phyloP scores from a whole-genome alignment of 2,113 vertebrate species.

The Corythornis madagascariensis region DNA sequence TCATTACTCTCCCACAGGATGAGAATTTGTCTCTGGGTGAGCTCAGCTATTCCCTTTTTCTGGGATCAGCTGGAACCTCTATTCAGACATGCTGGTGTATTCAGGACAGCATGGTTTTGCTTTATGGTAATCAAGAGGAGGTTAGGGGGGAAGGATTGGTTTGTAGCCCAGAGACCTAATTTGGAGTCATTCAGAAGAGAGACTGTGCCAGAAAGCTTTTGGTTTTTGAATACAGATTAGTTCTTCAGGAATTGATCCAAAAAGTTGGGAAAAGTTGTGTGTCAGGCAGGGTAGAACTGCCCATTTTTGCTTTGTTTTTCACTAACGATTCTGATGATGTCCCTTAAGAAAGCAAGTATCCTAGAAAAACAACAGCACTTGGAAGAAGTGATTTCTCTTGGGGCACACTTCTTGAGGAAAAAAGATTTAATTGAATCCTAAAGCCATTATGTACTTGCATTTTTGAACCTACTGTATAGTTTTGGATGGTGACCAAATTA shows the following conservation, averaged over 20 bases:
- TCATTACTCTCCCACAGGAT: neutral
- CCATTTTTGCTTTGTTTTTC: neutral
- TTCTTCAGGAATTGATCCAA: constrained; percentile 15
- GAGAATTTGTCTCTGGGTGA: neutral
- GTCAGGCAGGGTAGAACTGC: neutral
- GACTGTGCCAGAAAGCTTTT: neutral
- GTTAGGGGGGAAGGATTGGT: neutral
- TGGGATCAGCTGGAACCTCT: constrained; percentile 19
- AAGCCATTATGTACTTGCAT: neutral
- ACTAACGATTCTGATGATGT: neutral
- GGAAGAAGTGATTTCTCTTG: constrained; percentile 1
- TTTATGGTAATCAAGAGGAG: constrained; percentile 12
- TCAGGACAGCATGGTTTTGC: constrained; percentile 5
- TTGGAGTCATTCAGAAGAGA: constrained; percentile 19
- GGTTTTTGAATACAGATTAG: constrained; percentile 27
- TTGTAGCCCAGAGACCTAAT: constrained; percentile 47
- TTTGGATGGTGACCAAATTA: constrained; percentile 28
- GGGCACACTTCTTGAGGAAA: neutral
- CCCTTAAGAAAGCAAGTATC: constrained; percentile 7
- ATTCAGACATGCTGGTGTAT: neutral
- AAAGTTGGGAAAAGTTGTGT: neutral
- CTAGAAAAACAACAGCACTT: neutral
- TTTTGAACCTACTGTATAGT: neutral
- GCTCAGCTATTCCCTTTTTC: constrained; percentile 11
- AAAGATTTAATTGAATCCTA: constrained; percentile 9